Percentiles rank a stretch among this genome's conserved stretches.
Evolutionary conservation across 2,888 invertebrate species (phyloP).

Genomic region (Nemotelus pantherinus): DNA sequence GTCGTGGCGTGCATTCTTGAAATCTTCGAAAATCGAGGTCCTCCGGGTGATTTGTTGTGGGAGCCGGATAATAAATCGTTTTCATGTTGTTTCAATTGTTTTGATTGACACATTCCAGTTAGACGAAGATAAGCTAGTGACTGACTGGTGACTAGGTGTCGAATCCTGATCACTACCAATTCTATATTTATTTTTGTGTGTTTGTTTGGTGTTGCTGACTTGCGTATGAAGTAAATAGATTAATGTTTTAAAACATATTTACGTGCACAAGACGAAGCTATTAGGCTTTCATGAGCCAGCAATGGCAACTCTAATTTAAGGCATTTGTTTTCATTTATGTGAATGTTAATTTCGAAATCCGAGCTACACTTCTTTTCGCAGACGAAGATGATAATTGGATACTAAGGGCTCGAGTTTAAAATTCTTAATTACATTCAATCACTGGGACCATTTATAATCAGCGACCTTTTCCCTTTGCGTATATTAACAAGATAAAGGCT

Average conservation of each 20-base stretch:
- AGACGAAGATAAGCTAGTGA: constrained; percentile 36
- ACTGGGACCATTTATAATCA: constrained; percentile 49
- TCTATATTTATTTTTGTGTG: not conserved
- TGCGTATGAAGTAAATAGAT: too few relatives aligned
- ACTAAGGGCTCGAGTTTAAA: constrained; percentile 11
- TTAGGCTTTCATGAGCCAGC: not conserved
- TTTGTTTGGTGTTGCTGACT: too few relatives aligned
- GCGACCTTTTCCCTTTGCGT: constrained; percentile 21
- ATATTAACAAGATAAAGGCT: not conserved
- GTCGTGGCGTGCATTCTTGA: constrained; percentile 15
- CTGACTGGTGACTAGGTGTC: constrained; percentile 22
- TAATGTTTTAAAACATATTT: too few relatives aligned
- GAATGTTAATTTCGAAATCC: not conserved
- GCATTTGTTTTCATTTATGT: not conserved
- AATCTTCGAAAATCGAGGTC: constrained; percentile 27
- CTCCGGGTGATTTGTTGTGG: constrained; percentile 42
- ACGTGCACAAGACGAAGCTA: too few relatives aligned
- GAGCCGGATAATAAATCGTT: constrained; percentile 43
- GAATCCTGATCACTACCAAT: constrained; percentile 6
- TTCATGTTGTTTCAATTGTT: constrained; percentile 31
- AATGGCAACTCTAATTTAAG: not conserved
- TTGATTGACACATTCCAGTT: constrained; percentile 50
- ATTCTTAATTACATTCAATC: constrained; percentile 50
- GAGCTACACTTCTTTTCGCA: not conserved
- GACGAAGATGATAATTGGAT: constrained; percentile 26